Percentiles rank a stretch among this genome's conserved stretches.
Conservation (phyloP, 2,113 vertebrate genomes). For the Ammospiza caudacuta region DNA sequence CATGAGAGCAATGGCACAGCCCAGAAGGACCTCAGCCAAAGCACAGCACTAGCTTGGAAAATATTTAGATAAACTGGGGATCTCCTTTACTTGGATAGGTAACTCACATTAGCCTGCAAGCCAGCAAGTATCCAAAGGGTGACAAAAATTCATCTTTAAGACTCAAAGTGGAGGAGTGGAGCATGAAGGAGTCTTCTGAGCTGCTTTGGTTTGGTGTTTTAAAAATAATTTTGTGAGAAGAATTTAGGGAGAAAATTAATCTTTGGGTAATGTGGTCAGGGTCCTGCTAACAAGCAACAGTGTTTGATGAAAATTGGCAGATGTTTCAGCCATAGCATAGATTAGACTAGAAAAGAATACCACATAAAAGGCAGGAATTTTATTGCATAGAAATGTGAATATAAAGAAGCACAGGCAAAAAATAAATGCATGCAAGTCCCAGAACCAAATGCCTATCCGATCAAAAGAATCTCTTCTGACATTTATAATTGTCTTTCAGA, state of each 20-base stretch:
- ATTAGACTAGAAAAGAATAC: constrained; percentile 13
- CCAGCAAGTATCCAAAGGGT: neutral
- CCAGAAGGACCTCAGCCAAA: neutral
- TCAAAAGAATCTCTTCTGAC: constrained; percentile 3
- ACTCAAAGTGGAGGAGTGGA: neutral
- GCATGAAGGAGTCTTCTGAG: neutral
- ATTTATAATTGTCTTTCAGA: neutral
- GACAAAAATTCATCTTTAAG: neutral
- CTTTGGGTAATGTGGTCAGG: neutral
- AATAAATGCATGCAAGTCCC: neutral
- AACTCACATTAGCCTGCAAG: neutral
- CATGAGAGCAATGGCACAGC: neutral
- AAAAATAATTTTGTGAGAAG: neutral
- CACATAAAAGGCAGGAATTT: constrained; percentile 3
- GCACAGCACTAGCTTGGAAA: neutral
- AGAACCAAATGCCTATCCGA: neutral
- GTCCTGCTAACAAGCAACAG: neutral
- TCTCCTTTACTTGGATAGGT: neutral
- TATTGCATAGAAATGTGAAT: neutral
- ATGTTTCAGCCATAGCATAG: neutral
- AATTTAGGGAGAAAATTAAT: neutral
- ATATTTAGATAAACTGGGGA: neutral
- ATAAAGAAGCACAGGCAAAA: neutral
- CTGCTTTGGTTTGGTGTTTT: neutral
- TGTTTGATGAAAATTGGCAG: neutral